Evolutionary conservation across 2,797 vertebrate genomes (phyloP).

Genomic region (Karalla daura): DNA sequence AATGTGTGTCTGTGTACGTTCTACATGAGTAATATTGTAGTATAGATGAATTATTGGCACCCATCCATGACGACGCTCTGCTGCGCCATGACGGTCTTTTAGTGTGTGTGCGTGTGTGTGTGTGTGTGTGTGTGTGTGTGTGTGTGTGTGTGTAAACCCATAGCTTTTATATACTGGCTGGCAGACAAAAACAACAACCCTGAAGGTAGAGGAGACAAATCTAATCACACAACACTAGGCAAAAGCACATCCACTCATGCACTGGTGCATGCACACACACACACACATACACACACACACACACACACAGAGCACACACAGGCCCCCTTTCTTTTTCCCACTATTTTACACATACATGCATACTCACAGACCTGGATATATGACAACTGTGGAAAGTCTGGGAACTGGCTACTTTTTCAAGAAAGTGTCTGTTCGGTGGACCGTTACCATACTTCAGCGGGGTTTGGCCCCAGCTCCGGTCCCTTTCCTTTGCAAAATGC

Average conservation of each 20-base stretch:
- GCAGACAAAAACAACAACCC: slow-evolving; percentile 73
- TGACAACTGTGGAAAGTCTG: slow-evolving; percentile 76
- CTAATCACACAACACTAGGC: slow-evolving; percentile 68
- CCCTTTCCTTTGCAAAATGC: slow-evolving; percentile 49
- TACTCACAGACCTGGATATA: slow-evolving; percentile 54
- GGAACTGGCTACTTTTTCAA: slow-evolving; percentile 52
- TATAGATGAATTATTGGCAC: slow-evolving; percentile 76
- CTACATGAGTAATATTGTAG: slow-evolving; percentile 71
- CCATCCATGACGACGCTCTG: slow-evolving; percentile 60
- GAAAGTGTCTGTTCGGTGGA: slow-evolving; percentile 62
- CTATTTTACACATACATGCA: slow-evolving; percentile 61
- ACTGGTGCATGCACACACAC: slow-evolving; percentile 21
- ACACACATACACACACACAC: slow-evolving; percentile 34
- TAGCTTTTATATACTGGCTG: slow-evolving; percentile 69
- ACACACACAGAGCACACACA: slow-evolving; percentile 46
- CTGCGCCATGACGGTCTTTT: slow-evolving; percentile 49
- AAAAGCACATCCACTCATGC: slow-evolving; percentile 26
- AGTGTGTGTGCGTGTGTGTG: slow-evolving; percentile 26
- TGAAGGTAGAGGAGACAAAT: slow-evolving; percentile 76
- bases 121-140: slow-evolving; percentile 41
- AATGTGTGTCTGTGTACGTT: slow-evolving; percentile 43
- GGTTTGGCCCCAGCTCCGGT: slow-evolving; percentile 53
- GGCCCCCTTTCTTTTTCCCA: slow-evolving; percentile 39
- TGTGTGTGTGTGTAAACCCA: slow-evolving; percentile 37
- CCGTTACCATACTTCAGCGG: slow-evolving; percentile 53